Percentiles rank a stretch among this genome's conserved stretches.
phyloP scores from a whole-genome alignment of 1,140 invertebrate species.

The Pteromalus puparum region DNA sequence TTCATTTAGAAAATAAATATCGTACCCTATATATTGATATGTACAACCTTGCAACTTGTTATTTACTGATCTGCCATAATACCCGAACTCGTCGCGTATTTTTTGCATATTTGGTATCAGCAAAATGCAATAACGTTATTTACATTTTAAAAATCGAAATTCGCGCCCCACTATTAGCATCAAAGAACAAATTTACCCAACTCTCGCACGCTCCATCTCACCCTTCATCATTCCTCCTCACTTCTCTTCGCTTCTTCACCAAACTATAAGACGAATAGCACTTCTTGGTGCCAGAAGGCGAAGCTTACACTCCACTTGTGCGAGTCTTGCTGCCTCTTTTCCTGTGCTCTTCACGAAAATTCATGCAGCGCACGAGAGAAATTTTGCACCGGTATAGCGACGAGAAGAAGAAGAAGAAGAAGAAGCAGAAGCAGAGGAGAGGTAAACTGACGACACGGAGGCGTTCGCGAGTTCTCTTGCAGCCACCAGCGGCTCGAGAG shows the following conservation, averaged over 20 bases:
- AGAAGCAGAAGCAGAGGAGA: neutral
- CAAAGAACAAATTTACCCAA: neutral
- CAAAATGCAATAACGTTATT: neutral
- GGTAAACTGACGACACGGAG: neutral
- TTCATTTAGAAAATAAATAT: no score
- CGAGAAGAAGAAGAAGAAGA: neutral
- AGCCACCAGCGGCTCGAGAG: neutral
- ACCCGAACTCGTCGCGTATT: neutral
- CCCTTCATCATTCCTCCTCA: neutral
- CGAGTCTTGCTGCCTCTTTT: neutral
- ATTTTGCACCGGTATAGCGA: neutral
- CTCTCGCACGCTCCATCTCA: neutral
- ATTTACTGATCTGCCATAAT: neutral
- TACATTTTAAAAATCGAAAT: neutral
- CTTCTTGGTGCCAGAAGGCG: constrained; percentile 46
- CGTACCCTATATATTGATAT: neutral
- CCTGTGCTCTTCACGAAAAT: constrained; percentile 35
- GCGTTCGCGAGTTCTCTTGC: constrained; percentile 8
- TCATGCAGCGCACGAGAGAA: constrained; percentile 34
- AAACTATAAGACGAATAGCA: constrained; percentile 58
- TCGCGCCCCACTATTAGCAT: neutral
- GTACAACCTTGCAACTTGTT: neutral
- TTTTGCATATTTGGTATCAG: neutral
- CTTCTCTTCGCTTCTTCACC: constrained; percentile 6
- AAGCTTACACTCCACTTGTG: constrained; percentile 46